Conservation (phyloP, 2,113 vertebrate species). For the Danionella cerebrum region DNA sequence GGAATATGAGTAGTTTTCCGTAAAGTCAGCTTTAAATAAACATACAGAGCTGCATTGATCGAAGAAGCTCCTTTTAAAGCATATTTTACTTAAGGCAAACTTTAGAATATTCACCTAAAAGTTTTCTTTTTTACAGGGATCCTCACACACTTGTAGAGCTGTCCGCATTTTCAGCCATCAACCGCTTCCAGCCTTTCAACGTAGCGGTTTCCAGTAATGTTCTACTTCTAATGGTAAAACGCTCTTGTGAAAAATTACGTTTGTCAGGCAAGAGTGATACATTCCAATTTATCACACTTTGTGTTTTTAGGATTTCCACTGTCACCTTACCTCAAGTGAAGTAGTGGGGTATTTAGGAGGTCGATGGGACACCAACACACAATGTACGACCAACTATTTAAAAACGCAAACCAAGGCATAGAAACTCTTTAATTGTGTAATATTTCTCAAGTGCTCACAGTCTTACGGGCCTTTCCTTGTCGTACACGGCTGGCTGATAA, state of each 20-base stretch:
- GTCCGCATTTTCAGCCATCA: constrained; percentile 83
- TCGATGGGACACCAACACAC: constrained; percentile 89
- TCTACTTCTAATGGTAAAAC: constrained; percentile 80
- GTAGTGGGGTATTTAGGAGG: constrained; percentile 94
- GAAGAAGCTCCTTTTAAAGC: neutral
- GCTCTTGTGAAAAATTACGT: neutral
- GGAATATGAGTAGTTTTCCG: too few relatives aligned
- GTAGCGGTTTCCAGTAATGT: constrained; percentile 93
- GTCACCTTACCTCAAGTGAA: constrained; percentile 89
- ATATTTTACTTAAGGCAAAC: too few relatives aligned
- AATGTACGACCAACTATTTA: constrained; percentile 63
- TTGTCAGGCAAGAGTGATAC: too few relatives aligned
- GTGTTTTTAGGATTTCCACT: constrained; percentile 81
- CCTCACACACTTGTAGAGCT: constrained; percentile 90
- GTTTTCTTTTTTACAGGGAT: constrained; percentile 62
- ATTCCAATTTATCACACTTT: neutral
- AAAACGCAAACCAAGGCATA: neutral
- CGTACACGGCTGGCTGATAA: constrained; percentile 78
- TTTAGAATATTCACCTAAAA: too few relatives aligned
- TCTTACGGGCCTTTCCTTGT: constrained; percentile 87
- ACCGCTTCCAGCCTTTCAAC: constrained; percentile 95
- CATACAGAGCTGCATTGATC: too few relatives aligned
- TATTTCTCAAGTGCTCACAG: constrained; percentile 76
- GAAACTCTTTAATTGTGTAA: neutral
- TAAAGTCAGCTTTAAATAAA: too few relatives aligned